Conservation (phyloP, 1,140 invertebrate genomes). For the Ganaspis sp. region DNA sequence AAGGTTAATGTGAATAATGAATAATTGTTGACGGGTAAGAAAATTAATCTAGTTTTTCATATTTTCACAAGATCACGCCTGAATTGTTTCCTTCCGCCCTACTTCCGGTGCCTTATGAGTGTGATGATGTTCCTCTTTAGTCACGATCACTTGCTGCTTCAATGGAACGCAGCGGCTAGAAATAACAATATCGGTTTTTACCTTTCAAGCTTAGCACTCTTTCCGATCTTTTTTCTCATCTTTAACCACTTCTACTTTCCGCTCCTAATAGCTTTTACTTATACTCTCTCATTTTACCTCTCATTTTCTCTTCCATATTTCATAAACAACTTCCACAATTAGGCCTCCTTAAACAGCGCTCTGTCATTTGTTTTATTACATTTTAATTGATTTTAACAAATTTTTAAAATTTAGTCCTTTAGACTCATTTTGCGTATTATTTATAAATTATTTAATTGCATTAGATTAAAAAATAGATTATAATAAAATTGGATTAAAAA, state of each 20-base stretch:
- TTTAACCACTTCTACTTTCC: background rate
- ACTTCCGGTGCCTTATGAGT: constrained; percentile 47
- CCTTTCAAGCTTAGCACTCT: constrained; percentile 37
- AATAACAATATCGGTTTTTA: constrained; percentile 66
- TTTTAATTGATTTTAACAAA: too few relatives aligned
- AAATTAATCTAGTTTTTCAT: constrained; percentile 2
- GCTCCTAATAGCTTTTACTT: background rate
- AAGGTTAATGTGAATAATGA: background rate
- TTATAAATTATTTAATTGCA: too few relatives aligned
- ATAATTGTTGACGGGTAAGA: background rate
- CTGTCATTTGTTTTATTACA: too few relatives aligned
- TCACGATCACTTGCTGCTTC: constrained; percentile 50
- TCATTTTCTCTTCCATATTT: background rate
- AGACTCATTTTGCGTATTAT: too few relatives aligned
- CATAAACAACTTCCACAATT: background rate
- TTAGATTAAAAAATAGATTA: too few relatives aligned
- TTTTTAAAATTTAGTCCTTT: too few relatives aligned
- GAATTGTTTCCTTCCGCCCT: constrained; percentile 55
- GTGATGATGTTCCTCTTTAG: constrained; percentile 37
- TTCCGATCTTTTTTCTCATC: constrained; percentile 8
- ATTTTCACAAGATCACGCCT: constrained; percentile 29
- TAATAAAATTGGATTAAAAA: too few relatives aligned
- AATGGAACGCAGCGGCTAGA: constrained; percentile 50
- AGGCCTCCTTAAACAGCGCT: too few relatives aligned
- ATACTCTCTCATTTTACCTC: background rate